Conservation (phyloP, 2,797 vertebrate species). For the Sparus aurata region DNA sequence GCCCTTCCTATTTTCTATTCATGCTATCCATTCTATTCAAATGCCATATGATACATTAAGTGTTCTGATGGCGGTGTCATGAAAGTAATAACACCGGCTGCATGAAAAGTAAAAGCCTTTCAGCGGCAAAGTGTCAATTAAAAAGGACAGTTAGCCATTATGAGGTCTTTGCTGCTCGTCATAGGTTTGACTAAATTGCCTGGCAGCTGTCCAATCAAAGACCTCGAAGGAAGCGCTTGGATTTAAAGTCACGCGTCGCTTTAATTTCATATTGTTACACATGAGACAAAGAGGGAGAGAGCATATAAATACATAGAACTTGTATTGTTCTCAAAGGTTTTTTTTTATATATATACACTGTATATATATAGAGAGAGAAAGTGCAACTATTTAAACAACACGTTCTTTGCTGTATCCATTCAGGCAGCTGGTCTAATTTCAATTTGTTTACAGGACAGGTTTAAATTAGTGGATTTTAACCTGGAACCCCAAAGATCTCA, state of each 20-base stretch:
- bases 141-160: constrained; percentile 50
- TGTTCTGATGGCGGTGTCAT: constrained; percentile 47
- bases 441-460: not conserved
- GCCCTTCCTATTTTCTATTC: constrained; percentile 19
- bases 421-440: not conserved
- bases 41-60: constrained; percentile 46
- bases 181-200: constrained; percentile 37
- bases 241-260: not conserved
- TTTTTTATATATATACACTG: not conserved
- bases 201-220: constrained; percentile 18
- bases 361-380: too few species aligned
- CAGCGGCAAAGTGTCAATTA: constrained; percentile 44
- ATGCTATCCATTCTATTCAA: constrained; percentile 36
- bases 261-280: not conserved
- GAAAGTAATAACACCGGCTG: constrained; percentile 27
- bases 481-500: not conserved
- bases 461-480: not conserved
- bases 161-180: constrained; percentile 32
- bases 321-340: not conserved
- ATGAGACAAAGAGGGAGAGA: not conserved
- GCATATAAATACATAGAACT: not conserved
- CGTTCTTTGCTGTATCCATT: not conserved
- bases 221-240: not conserved
- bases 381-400: not conserved
- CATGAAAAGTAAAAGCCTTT: constrained; percentile 51